Conservation (phyloP, 2,797 vertebrate species). For the Merluccius polli region DNA sequence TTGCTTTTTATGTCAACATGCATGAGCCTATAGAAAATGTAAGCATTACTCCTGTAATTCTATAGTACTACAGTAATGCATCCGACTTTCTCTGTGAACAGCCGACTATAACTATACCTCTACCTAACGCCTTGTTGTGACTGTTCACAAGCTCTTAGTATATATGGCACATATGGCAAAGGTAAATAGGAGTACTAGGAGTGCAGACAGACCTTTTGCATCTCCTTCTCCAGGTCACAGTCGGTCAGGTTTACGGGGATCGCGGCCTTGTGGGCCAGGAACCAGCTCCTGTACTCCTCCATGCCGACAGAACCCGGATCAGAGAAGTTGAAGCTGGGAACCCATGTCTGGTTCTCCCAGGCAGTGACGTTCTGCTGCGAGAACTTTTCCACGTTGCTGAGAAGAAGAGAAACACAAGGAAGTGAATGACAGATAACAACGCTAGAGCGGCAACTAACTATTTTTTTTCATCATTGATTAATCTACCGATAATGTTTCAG, state of each 20-base stretch:
- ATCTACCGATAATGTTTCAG: too few relatives aligned
- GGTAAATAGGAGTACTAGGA: not conserved
- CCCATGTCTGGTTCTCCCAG: not conserved
- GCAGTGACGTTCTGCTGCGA: not conserved
- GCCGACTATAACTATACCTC: too few relatives aligned
- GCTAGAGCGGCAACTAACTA: too few relatives aligned
- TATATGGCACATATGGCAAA: too few relatives aligned
- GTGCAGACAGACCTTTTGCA: slow-evolving; percentile 60
- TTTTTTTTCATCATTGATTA: too few relatives aligned
- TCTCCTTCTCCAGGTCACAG: slow-evolving; percentile 66
- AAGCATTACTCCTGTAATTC: too few relatives aligned
- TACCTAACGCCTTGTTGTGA: too few relatives aligned
- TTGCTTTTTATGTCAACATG: not conserved
- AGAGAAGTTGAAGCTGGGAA: slow-evolving; percentile 44
- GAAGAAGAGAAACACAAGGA: slow-evolving; percentile 14
- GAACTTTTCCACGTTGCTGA: slow-evolving; percentile 57
- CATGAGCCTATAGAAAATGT: not conserved
- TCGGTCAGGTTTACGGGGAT: slow-evolving; percentile 51
- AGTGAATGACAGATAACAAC: not conserved
- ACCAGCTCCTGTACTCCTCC: slow-evolving; percentile 63
- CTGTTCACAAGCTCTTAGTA: not conserved
- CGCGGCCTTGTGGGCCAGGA: not conserved
- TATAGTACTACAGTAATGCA: too few relatives aligned
- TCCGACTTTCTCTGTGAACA: too few relatives aligned
- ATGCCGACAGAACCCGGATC: slow-evolving; percentile 38